Evolutionary conservation across 2,888 invertebrate genomes (phyloP).

Genomic region (Tromatobia lineatoria): DNA sequence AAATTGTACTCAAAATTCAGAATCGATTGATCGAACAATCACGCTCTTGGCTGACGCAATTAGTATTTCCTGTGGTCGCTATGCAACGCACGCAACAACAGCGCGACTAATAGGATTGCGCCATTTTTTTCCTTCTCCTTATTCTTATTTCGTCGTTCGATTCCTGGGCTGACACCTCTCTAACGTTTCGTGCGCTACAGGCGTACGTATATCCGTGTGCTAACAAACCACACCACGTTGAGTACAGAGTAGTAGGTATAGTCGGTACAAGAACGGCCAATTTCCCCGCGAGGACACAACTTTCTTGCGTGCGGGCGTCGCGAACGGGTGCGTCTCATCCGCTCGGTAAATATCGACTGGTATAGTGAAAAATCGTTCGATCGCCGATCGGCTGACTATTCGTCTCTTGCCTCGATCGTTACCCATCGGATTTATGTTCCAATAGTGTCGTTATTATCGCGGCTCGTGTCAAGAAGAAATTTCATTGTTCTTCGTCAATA

Average conservation of each 20-base stretch:
- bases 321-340: slow-evolving; percentile 49
- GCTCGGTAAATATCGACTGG: slow-evolving; percentile 8
- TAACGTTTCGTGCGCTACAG: neutral
- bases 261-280: slow-evolving; percentile 40
- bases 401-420: slow-evolving; percentile 40
- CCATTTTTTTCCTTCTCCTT: slow-evolving; percentile 38
- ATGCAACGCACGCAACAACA: slow-evolving; percentile 56
- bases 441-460: neutral
- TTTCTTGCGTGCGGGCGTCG: slow-evolving; percentile 62
- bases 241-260: neutral
- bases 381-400: slow-evolving; percentile 17
- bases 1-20: slow-evolving; percentile 18
- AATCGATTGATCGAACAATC: slow-evolving; percentile 61
- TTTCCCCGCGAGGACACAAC: slow-evolving; percentile 61
- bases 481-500: slow-evolving; percentile 1
- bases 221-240: neutral
- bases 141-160: slow-evolving; percentile 38
- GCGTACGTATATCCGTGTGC: neutral
- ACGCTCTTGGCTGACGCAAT: slow-evolving; percentile 63
- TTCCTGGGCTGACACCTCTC: slow-evolving; percentile 29
- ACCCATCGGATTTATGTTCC: neutral
- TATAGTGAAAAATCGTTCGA: neutral
- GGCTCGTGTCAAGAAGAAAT: neutral
- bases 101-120: slow-evolving; percentile 43
- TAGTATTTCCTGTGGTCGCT: slow-evolving; percentile 44